Evolutionary conservation across 1,140 invertebrate species (phyloP).

Genomic region (Trinorchestia longiramus): DNA sequence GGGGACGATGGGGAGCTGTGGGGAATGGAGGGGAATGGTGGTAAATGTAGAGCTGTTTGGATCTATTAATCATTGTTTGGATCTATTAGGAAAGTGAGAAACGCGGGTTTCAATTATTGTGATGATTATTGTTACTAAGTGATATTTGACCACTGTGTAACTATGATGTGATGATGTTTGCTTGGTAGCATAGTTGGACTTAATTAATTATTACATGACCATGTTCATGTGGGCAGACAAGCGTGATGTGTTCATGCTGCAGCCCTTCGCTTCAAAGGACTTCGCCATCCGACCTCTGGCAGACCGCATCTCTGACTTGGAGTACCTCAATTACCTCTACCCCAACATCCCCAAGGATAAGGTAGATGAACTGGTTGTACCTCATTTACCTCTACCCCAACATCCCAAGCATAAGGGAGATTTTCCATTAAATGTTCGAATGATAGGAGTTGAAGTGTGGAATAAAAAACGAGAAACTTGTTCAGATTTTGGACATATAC

Average conservation of each 20-base stretch:
- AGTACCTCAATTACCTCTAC: slow-evolving; percentile 86
- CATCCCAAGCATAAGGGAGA: slow-evolving; percentile 79
- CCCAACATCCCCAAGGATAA: slow-evolving; percentile 86
- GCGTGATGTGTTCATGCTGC: slow-evolving; percentile 84
- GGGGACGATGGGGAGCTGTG: too few relatives aligned
- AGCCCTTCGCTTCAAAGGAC: slow-evolving; percentile 93
- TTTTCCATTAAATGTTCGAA: slow-evolving; percentile 73
- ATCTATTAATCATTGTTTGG: too few relatives aligned
- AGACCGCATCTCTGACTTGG: slow-evolving; percentile 88
- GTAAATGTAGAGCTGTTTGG: too few relatives aligned
- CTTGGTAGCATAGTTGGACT: too few relatives aligned
- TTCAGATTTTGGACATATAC: too few relatives aligned
- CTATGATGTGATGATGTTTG: too few relatives aligned
- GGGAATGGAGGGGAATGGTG: background rate
- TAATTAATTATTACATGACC: too few relatives aligned
- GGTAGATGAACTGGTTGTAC: background rate
- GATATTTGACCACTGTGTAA: too few relatives aligned
- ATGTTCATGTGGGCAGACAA: slow-evolving; percentile 66
- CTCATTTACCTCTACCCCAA: slow-evolving; percentile 82
- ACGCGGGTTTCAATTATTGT: background rate
- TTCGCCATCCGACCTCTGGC: slow-evolving; percentile 89
- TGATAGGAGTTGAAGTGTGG: too few relatives aligned
- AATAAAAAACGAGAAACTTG: too few relatives aligned
- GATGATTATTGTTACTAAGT: background rate
- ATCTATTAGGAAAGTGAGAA: too few relatives aligned